Evolutionary conservation across 2,888 invertebrate genomes (phyloP).

Genomic region (Cylindroiulus punctatus): DNA sequence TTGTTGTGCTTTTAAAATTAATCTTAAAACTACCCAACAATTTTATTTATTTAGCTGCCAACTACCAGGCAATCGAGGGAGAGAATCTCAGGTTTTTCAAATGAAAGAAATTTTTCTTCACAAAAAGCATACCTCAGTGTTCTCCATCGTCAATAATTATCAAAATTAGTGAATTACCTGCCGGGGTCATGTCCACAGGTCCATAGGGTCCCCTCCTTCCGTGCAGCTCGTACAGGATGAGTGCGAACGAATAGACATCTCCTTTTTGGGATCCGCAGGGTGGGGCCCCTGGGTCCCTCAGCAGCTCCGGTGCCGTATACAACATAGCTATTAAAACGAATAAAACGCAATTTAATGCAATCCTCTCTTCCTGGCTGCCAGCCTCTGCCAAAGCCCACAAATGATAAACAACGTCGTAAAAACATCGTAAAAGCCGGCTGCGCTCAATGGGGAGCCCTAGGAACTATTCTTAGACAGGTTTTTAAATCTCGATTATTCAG

Average conservation of each 20-base stretch:
- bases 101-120: too few relatives aligned
- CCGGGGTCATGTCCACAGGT: constrained; percentile 72
- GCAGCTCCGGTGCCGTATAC: constrained; percentile 81
- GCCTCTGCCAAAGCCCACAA: background rate
- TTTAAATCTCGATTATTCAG: background rate
- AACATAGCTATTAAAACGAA: constrained; percentile 67
- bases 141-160: background rate
- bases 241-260: constrained; percentile 85
- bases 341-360: constrained; percentile 46
- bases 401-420: constrained; percentile 41
- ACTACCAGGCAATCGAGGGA: too few relatives aligned
- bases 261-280: constrained; percentile 79
- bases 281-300: constrained; percentile 71
- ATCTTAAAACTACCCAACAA: too few relatives aligned
- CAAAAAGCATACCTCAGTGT: too few relatives aligned
- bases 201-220: constrained; percentile 64
- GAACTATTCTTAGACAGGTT: background rate
- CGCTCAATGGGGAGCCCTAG: background rate
- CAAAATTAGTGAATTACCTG: constrained; percentile 65
- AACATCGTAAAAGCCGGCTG: constrained; percentile 29
- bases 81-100: too few relatives aligned
- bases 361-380: background rate
- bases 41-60: too few relatives aligned
- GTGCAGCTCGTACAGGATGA: constrained; percentile 79
- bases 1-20: too few relatives aligned